Evolutionary conservation across 2,113 vertebrate species (phyloP).

Genomic region (Malurus melanocephalus): DNA sequence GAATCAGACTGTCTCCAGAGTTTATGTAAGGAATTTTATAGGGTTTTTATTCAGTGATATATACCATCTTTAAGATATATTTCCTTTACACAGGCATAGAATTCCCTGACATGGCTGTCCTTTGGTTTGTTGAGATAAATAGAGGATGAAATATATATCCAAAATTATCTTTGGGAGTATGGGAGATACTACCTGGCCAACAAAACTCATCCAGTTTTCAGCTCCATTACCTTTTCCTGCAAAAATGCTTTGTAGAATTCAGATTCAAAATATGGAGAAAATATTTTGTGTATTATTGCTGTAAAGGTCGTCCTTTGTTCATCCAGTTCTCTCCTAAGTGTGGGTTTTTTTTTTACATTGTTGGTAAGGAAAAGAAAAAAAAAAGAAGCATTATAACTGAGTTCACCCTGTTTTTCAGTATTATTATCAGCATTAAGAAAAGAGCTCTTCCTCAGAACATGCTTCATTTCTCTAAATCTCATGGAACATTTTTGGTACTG

Average conservation of each 20-base stretch:
- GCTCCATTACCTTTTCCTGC: slow-evolving; percentile 61
- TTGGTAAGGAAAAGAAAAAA: neutral
- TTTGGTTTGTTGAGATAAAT: neutral
- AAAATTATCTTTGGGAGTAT: neutral
- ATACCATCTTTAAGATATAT: neutral
- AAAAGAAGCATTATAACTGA: neutral
- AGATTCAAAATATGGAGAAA: slow-evolving; percentile 82
- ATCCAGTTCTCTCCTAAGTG: slow-evolving; percentile 72
- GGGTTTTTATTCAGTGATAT: neutral
- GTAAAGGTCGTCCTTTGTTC: slow-evolving; percentile 59
- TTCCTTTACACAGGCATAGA: neutral
- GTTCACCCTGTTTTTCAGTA: neutral
- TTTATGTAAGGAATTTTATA: neutral
- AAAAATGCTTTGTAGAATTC: slow-evolving; percentile 65
- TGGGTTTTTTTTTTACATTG: neutral
- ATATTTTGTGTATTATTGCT: slow-evolving; percentile 68
- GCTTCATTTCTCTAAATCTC: neutral
- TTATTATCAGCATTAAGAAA: neutral
- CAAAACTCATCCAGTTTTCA: neutral
- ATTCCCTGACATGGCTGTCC: neutral
- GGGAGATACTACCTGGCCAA: neutral
- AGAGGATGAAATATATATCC: too few relatives aligned
- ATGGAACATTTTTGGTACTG: neutral
- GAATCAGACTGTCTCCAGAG: neutral
- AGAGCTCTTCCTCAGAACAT: neutral